phyloP scores from a whole-genome alignment of 2,797 vertebrate species.

The Malacoraja senta region DNA sequence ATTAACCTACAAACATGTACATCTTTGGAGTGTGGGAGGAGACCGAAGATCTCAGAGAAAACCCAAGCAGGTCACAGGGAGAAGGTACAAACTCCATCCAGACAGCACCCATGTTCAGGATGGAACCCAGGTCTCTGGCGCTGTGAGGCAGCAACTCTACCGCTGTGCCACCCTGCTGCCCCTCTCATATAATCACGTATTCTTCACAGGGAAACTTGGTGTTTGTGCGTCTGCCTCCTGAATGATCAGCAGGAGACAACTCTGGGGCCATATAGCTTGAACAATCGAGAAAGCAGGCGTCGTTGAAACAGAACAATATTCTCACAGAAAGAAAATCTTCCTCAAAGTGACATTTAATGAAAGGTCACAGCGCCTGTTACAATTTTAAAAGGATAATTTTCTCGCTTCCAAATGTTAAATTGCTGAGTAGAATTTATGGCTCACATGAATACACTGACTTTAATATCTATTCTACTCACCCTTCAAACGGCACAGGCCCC shows the following conservation, averaged over 20 bases:
- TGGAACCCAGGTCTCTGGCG: too few relatives aligned
- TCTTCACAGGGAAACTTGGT: not conserved
- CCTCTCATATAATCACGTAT: not conserved
- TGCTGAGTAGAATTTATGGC: slow-evolving; percentile 14
- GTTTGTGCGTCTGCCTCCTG: not conserved
- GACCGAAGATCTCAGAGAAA: too few relatives aligned
- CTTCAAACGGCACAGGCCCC: not conserved
- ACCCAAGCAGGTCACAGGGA: too few relatives aligned
- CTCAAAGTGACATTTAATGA: slow-evolving; percentile 1
- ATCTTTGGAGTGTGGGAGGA: too few relatives aligned
- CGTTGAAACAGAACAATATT: not conserved
- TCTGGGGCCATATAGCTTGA: not conserved
- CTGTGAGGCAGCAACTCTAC: too few relatives aligned
- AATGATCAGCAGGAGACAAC: too few relatives aligned
- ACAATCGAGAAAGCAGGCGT: not conserved
- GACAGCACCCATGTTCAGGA: too few relatives aligned
- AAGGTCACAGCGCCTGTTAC: not conserved
- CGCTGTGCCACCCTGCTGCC: too few relatives aligned
- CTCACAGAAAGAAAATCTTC: not conserved
- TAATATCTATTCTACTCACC: not conserved
- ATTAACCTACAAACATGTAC: too few relatives aligned
- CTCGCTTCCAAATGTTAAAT: slow-evolving; percentile 7
- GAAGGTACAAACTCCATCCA: too few relatives aligned
- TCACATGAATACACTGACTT: not conserved
- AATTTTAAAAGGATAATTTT: slow-evolving; percentile 17